Evolutionary conservation across 2,797 vertebrate species (phyloP).

Genomic region (Oreochromis grahami): DNA sequence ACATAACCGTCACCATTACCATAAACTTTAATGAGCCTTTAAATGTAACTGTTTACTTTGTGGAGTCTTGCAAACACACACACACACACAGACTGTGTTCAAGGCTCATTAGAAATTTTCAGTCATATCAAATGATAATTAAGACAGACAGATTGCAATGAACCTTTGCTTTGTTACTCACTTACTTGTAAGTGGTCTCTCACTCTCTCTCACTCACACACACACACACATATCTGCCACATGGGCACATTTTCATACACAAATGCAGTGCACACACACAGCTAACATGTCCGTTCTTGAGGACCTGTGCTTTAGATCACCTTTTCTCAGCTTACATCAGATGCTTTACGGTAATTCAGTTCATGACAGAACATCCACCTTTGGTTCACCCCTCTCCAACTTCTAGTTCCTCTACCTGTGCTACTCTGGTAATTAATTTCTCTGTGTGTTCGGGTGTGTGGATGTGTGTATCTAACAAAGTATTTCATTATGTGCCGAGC

Average conservation of each 20-base stretch:
- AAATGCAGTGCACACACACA: not conserved
- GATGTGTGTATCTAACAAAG: conserved; percentile 18
- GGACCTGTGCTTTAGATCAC: conserved; percentile 36
- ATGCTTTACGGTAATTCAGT: conserved; percentile 54
- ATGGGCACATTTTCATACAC: not conserved
- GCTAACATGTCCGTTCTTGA: conserved; percentile 22
- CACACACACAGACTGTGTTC: not conserved
- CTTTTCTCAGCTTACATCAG: conserved; percentile 49
- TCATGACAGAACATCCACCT: conserved; percentile 57
- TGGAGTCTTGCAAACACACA: not conserved
- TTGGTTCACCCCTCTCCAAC: not conserved
- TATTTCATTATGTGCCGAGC: conserved; percentile 56
- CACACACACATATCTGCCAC: conserved; percentile 28
- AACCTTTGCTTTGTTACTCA: conserved; percentile 31
- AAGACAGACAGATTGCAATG: conserved; percentile 44
- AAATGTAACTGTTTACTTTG: not conserved
- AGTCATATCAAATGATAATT: conserved; percentile 40
- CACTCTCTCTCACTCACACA: not conserved
- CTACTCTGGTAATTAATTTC: conserved; percentile 60
- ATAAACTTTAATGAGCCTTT: not conserved
- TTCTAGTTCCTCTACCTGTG: conserved; percentile 17
- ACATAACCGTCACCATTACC: not conserved
- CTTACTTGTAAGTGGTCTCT: not conserved
- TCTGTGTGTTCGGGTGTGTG: not conserved
- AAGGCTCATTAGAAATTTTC: not conserved